Evolutionary conservation across 2,888 invertebrate genomes (phyloP), one percentile per base, ranked within the genome.

Genomic region (Phortica magna): DNA sequence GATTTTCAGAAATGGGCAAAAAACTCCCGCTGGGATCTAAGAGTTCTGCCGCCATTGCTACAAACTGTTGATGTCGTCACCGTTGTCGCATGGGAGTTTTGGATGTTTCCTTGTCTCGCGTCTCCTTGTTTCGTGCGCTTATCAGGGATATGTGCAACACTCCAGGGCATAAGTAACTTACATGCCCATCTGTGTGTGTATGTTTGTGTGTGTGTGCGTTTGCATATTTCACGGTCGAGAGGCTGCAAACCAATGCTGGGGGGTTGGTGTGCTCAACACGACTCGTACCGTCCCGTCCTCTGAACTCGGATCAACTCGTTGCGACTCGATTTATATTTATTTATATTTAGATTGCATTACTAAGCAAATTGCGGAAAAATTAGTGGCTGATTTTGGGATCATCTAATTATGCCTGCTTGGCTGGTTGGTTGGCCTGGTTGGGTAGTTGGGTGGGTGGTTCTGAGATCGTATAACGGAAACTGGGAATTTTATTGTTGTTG

Each of bases 331-430:
- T 81, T 79, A 80, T 84, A 85, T 87, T 85, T 87, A 88, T 87
- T 87, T 86, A 85, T 89, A 89, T 90, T 90, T 89, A 89, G 91
- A 91, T 91, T 92, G 88, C 89, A 92, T 92, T 92, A 92, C 89
- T 86, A 91, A 90, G 90, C 91, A 92, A 92, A 92, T 92, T 92
- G 92, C 91, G 92, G 92, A 92, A 92, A 92, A 92, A 92, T 92
- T 92, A 92, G 92, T 91, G 92, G 92, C 92, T 91, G 91, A 92
- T 91, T 91, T 91, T 85, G 88, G 90, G 90, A 90, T 91, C 91
- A 91, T 91, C 91, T 91, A 91, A 92, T 91, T 91, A 90, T 80
- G 73, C 42, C 53, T 19, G 53, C 17, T n/a, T 71, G 48, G 48
- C 10, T 48, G 48, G 9, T 31, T 19, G 59, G 19, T 2, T 59